phyloP scores from a whole-genome alignment of 2,113 vertebrate genomes.

The Nestor notabilis region DNA sequence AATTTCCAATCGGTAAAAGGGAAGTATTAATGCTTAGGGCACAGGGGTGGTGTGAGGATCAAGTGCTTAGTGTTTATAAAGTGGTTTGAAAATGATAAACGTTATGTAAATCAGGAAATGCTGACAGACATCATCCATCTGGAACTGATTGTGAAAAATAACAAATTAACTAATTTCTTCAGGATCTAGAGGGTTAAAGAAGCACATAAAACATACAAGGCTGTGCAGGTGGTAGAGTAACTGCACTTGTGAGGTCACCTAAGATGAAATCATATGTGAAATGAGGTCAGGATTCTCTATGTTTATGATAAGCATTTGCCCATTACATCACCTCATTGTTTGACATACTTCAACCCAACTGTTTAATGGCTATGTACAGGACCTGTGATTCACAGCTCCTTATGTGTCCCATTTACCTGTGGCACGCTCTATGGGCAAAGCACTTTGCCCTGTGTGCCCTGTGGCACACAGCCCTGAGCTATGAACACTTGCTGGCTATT shows the following conservation, averaged over 20 bases:
- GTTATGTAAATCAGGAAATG: neutral
- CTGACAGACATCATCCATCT: conserved; percentile 4
- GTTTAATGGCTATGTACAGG: neutral
- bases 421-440: neutral
- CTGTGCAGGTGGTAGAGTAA: neutral
- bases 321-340: neutral
- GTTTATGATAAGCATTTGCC: neutral
- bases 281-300: neutral
- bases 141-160: conserved; percentile 12
- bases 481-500: fast-evolving
- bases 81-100: neutral
- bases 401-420: neutral
- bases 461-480: neutral
- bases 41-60: neutral
- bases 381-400: neutral
- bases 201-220: neutral
- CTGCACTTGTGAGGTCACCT: neutral
- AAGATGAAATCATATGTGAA: conserved; percentile 22
- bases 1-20: neutral
- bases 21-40: neutral
- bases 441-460: neutral
- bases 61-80: neutral
- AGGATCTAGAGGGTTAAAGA: neutral
- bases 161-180: neutral
- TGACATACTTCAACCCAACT: neutral